Conservation (phyloP, 2,888 invertebrate genomes). For the Agrilus cyanescens region DNA sequence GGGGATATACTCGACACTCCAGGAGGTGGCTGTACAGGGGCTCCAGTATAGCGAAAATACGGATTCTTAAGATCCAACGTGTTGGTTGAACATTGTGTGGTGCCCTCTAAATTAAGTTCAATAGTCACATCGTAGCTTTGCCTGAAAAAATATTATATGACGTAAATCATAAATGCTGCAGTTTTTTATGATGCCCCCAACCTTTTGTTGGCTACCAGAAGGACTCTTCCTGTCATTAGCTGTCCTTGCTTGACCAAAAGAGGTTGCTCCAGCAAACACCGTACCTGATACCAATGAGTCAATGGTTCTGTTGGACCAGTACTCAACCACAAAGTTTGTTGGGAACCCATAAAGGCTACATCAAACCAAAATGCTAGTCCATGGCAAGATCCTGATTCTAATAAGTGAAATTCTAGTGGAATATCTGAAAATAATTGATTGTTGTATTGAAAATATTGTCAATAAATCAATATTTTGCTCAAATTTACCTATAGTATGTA, state of each 20-base stretch:
- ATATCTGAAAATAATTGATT: slow-evolving; percentile 47
- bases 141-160: slow-evolving; percentile 34
- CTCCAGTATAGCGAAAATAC: slow-evolving; percentile 93
- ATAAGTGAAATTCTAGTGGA: slow-evolving; percentile 83
- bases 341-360: slow-evolving; percentile 86
- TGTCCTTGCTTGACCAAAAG: slow-evolving; percentile 93
- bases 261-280: slow-evolving; percentile 88
- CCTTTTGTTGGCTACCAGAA: slow-evolving; percentile 86
- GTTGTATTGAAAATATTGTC: background rate
- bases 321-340: slow-evolving; percentile 89
- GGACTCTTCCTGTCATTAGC: slow-evolving; percentile 72
- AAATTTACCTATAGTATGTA: slow-evolving; percentile 67
- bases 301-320: slow-evolving; percentile 96
- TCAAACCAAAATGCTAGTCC: slow-evolving; percentile 99
- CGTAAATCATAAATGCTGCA: background rate
- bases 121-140: slow-evolving; percentile 99
- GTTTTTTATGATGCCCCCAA: slow-evolving; percentile 19
- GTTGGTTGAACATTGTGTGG: slow-evolving; percentile 74
- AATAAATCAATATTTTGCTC: background rate
- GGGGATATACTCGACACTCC: slow-evolving; percentile 85
- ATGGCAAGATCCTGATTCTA: slow-evolving; percentile 90
- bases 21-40: slow-evolving; percentile 85
- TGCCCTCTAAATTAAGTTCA: slow-evolving; percentile 82
- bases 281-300: slow-evolving; percentile 99
- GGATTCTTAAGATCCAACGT: slow-evolving; percentile 96